These are phyloP conservation scores for Corythaeola cristata DNA, from an alignment of 2,113 vertebrate genomes.

Conservation along the genomic window DNA sequence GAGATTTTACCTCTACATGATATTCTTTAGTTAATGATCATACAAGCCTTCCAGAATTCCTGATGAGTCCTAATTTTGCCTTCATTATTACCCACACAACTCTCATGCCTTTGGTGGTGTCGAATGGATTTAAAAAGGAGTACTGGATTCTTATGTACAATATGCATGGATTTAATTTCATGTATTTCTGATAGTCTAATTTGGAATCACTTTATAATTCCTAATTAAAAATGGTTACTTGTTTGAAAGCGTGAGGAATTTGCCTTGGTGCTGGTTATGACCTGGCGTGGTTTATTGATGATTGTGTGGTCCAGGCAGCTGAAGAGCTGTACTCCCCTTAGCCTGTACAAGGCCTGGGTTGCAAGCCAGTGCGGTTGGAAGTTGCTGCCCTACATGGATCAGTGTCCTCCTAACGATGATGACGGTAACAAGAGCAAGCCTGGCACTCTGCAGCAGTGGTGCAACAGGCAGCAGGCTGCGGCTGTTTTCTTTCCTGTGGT, in stretches of 20 bases:
- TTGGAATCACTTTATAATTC: background rate
- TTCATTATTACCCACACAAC: background rate
- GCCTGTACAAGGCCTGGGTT: background rate
- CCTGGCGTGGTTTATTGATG: background rate
- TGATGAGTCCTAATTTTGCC: background rate
- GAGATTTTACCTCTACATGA: background rate
- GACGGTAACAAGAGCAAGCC: background rate
- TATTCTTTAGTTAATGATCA: background rate
- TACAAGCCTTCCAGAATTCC: background rate
- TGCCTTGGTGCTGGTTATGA: background rate
- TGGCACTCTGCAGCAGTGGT: background rate
- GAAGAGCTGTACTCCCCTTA: background rate
- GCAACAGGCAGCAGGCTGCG: background rate
- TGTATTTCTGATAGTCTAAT: background rate
- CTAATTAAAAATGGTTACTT: background rate
- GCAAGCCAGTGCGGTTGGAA: background rate
- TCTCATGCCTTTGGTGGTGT: background rate
- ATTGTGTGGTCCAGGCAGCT: background rate
- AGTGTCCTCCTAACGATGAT: background rate
- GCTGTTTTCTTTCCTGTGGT: background rate
- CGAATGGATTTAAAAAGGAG: background rate
- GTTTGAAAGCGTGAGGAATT: background rate
- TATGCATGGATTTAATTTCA: background rate
- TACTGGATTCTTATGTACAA: background rate
- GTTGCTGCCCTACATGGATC: accelerated